Base-by-base conservation (phyloP, 2,113 vertebrate genomes). In the Microcebus tavaratra region DNA sequence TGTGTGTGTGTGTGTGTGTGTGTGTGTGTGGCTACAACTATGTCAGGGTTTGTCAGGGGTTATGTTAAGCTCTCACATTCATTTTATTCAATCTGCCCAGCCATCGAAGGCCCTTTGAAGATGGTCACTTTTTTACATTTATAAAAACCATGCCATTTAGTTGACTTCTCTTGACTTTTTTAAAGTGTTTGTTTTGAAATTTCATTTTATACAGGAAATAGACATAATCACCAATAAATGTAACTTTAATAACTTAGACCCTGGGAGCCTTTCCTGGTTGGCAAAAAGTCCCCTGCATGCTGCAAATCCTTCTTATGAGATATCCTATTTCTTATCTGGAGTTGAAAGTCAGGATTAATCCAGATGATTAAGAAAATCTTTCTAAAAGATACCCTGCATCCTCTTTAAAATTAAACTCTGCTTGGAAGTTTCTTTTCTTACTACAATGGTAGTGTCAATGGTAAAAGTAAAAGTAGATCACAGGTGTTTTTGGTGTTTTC, bases 341-440 rank as follows among this genome's bases (percentile, higher is more conserved):
- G 97, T 98, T 98, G 94, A 98, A 98, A 98, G 98, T 94, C 94
- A 78, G 82, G 97, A 98, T 97, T 98, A 98, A 98, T 98, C 97
- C 1, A 0, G 78, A 95, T 72, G 96, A 98, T 98, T 98, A 98
- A 95, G 97, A 97, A 98, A 98, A 98, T 98, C 97, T 98, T 98
- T 87, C 95, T 92, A 42, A 95, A 97, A 97, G 95, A 98, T 97
- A 98, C 65, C 61, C 23, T 73, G 97, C 80, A 98, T 98, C 97
- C 98, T 98, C 76, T 98, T 97, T 96, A 94, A 98, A 98, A 98
- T 98, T 98, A 98, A 99, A 96, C 48, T 98, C 78, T 97, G 59
- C 73, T 79, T 90, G 21, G 42, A 97, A 90, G 39, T 96, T 97
- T 91, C 27, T 83, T 97, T 93, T 92, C 91, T 76, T 84, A 94